Base-by-base conservation (phyloP, 2,113 vertebrate genomes). In the Gymnorhina tibicen region DNA sequence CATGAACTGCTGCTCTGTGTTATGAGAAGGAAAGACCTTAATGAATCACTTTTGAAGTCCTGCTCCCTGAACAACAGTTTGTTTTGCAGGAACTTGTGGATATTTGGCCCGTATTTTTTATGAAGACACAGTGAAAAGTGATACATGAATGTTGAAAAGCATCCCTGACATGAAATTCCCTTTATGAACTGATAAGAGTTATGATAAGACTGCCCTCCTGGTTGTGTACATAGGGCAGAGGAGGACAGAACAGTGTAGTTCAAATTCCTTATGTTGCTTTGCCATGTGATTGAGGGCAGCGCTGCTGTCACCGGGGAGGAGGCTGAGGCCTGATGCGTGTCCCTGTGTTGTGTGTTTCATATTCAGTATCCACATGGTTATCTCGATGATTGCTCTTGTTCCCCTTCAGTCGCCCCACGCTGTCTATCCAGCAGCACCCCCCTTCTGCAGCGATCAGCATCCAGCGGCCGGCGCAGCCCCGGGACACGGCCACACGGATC, bases 381-480 rank as follows among this genome's bases (percentile, higher is more conserved):
- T 16, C 22, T 10, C 63, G 28, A 27, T 32, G 24, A 13, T 23
- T 16, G 0, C 41, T 64, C 59, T 59, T 74, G 30, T 58, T 4
- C 60, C 74, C 52, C 85, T 95, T 13, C 87, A 99, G 99, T 59
- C 98, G 99, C 16, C 98, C 99, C 32, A 98, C 98, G 5, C 94
- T 99, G 92, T 99, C 99, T 30, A 99, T 99, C 96, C 99, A 99
- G 96, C 98, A 98, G 95, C 98, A 98, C 82, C 98, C 99, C 0
- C 98, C 99, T 7, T 98, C 99, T 7, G 98, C 99, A 70, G 98
- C 99, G 4, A 99, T 99, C 91, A 99, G 98, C 90, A 99, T 99
- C 93, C 99, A 99, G 96, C 98, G 99, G 85, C 98, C 99, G 41
- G 98, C 99, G 1, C 97, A 98, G 33, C 97, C 99, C 0, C 98